These are phyloP conservation scores for Camponotus pennsylvanicus DNA, from an alignment of 1,140 invertebrate genomes.

Conservation along the genomic window DNA sequence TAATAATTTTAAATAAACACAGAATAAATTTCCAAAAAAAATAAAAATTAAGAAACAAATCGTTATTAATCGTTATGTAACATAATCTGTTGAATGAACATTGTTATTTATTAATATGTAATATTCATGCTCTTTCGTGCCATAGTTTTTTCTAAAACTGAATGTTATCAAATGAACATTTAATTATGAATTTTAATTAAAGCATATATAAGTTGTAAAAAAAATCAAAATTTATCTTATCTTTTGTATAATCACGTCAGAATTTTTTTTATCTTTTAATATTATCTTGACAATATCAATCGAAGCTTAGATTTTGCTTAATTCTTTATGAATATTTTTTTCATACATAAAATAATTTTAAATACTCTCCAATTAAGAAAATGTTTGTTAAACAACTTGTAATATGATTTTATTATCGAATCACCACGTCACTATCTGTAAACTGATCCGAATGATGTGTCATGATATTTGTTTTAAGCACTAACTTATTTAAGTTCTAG, in stretches of 20 bases:
- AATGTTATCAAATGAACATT: not conserved
- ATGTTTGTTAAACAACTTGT: not conserved
- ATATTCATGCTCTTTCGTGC: no score
- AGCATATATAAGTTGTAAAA: not conserved
- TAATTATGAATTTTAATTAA: not conserved
- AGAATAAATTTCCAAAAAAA: not conserved
- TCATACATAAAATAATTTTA: conserved; percentile 1
- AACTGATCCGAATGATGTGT: not conserved
- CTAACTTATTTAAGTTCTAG: conserved; percentile 33
- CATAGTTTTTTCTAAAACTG: not conserved
- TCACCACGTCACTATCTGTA: not conserved
- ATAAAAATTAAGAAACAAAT: not conserved
- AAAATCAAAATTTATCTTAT: conserved; percentile 26
- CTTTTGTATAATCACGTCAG: not conserved
- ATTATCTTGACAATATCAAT: not conserved
- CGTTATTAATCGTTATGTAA: not conserved
- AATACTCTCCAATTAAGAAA: not conserved
- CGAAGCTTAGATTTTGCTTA: no score
- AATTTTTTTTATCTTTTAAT: not conserved
- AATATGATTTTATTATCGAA: not conserved
- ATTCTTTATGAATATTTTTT: not conserved
- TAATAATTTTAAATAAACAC: not conserved
- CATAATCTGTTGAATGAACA: not conserved
- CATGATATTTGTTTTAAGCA: conserved; percentile 25
- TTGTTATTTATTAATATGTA: not conserved